Evolutionary conservation across 2,888 invertebrate genomes (phyloP).

Genomic region (Cerceris rybyensis): DNA sequence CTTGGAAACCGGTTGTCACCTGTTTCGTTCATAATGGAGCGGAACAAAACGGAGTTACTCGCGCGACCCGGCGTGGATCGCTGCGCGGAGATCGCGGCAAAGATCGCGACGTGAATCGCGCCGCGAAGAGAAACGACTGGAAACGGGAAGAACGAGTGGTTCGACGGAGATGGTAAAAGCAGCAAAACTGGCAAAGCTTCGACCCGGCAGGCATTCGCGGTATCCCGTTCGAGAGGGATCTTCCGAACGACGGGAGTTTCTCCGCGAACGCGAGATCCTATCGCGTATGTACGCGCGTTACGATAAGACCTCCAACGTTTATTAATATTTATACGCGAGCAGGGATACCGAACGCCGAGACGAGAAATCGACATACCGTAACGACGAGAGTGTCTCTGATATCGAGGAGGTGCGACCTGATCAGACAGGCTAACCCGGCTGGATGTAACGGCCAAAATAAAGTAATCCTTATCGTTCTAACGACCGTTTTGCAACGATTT

Average conservation of each 20-base stretch:
- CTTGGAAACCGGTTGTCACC: slow-evolving; percentile 69
- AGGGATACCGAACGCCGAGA: slow-evolving; percentile 4
- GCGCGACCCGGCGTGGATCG: slow-evolving; percentile 10
- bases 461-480: too few species aligned
- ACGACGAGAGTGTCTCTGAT: slow-evolving; percentile 8
- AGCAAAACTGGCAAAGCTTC: slow-evolving; percentile 24
- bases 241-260: slow-evolving; percentile 44
- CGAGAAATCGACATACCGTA: slow-evolving; percentile 37
- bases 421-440: too few species aligned
- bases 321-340: slow-evolving; percentile 44
- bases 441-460: too few species aligned
- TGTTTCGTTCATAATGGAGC: slow-evolving; percentile 57
- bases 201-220: slow-evolving; percentile 36
- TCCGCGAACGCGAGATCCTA: slow-evolving; percentile 20
- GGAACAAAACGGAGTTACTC: slow-evolving; percentile 32
- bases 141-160: slow-evolving; percentile 58
- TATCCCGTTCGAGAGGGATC: slow-evolving; percentile 53
- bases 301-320: slow-evolving; percentile 31
- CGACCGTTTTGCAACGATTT: too few species aligned
- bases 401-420: background rate
- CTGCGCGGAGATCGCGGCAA: slow-evolving; percentile 15
- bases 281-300: slow-evolving; percentile 25
- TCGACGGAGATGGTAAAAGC: slow-evolving; percentile 28
- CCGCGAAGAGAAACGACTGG: slow-evolving; percentile 43
- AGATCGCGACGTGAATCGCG: slow-evolving; percentile 11